Evolutionary conservation across 2,113 vertebrate genomes (phyloP).

Genomic region (Tragelaphus scriptus): DNA sequence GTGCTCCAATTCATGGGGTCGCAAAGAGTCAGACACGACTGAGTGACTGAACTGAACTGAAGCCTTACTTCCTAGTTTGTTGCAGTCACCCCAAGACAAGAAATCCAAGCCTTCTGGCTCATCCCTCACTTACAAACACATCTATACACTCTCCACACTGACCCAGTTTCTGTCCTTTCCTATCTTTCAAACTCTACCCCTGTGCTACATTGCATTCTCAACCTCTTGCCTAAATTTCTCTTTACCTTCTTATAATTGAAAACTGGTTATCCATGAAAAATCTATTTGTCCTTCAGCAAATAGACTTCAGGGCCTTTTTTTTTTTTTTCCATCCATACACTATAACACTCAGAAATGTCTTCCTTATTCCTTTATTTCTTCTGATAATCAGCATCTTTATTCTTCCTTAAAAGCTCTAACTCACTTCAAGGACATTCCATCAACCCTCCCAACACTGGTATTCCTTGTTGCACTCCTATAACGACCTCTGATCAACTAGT

Average conservation of each 20-base stretch:
- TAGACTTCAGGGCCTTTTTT: not conserved
- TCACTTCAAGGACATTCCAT: not conserved
- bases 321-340: not conserved
- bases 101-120: not conserved
- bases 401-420: not conserved
- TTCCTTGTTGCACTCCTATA: not conserved
- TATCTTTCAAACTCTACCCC: not conserved
- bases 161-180: not conserved
- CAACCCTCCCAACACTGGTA: not conserved
- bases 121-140: not conserved
- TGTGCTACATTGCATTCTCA: not conserved
- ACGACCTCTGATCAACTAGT: not conserved
- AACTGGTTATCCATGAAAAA: not conserved
- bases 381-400: not conserved
- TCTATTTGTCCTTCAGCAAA: not conserved
- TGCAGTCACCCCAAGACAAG: not conserved
- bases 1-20: too few relatives aligned
- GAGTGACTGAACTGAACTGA: too few relatives aligned
- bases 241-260: not conserved
- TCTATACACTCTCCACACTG: not conserved
- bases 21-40: accelerated
- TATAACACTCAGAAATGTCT: not conserved
- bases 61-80: not conserved
- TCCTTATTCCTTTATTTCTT: not conserved
- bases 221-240: not conserved